Evolutionary conservation across 2,888 invertebrate species (phyloP).

Genomic region (Polydesmus complanatus): DNA sequence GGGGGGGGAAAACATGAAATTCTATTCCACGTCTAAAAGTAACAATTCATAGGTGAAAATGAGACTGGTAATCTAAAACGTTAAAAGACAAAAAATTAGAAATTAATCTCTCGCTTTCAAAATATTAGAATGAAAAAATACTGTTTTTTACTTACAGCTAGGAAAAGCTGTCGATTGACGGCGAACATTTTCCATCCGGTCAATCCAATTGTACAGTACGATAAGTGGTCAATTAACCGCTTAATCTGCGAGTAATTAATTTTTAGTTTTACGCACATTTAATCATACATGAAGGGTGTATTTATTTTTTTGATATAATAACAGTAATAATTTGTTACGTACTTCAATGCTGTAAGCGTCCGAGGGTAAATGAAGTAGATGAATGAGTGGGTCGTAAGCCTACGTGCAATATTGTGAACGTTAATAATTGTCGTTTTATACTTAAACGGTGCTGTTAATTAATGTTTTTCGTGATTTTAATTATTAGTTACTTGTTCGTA

Average conservation of each 20-base stretch:
- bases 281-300: no score
- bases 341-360: slow-evolving; percentile 8
- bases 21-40: not conserved
- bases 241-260: no score
- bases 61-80: not conserved
- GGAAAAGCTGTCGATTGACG: not conserved
- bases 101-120: not conserved
- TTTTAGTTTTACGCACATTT: no score
- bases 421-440: not conserved
- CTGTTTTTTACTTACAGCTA: no score
- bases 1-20: no score
- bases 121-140: no score
- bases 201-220: not conserved
- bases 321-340: not conserved
- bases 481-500: slow-evolving; percentile 8
- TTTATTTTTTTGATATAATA: not conserved
- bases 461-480: not conserved
- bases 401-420: not conserved
- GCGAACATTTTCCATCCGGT: slow-evolving; percentile 1
- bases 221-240: not conserved
- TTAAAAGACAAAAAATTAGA: not conserved
- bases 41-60: not conserved
- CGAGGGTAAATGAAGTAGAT: slow-evolving; percentile 1
- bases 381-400: slow-evolving; percentile 5
- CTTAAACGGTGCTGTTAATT: no score